Evolutionary conservation across 1,140 invertebrate genomes (phyloP).

Genomic region (Scaptomyza montana): DNA sequence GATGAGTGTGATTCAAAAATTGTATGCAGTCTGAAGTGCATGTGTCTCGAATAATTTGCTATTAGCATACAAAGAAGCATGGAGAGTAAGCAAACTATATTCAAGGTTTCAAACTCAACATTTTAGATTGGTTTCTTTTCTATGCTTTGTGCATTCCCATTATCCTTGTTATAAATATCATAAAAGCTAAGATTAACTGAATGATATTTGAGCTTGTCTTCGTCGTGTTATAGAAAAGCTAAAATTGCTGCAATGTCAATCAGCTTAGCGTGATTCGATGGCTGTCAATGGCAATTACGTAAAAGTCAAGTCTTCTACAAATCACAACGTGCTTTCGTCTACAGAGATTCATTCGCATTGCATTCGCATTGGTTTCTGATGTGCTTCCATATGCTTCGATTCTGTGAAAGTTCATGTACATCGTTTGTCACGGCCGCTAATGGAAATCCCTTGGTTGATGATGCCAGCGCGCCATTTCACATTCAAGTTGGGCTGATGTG

Average conservation of each 20-base stretch:
- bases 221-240: neutral
- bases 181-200: neutral
- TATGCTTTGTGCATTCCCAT: neutral
- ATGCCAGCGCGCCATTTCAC: conserved; percentile 28
- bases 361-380: neutral
- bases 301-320: conserved; percentile 61
- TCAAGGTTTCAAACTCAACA: neutral
- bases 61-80: neutral
- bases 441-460: conserved; percentile 47
- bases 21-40: neutral
- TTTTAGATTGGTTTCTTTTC: neutral
- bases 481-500: conserved; percentile 34
- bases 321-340: conserved; percentile 43
- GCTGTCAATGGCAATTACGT: conserved; percentile 70
- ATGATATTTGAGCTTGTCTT: neutral
- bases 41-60: neutral
- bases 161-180: neutral
- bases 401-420: conserved; percentile 58
- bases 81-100: too few species aligned
- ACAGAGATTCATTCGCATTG: neutral
- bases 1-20: conserved; percentile 13
- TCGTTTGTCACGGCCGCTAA: conserved; percentile 72
- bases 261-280: conserved; percentile 19
- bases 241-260: conserved; percentile 12
- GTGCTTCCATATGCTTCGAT: conserved; percentile 45